Conservation (phyloP, 2,113 vertebrate species). For the Indicator maculatus region DNA sequence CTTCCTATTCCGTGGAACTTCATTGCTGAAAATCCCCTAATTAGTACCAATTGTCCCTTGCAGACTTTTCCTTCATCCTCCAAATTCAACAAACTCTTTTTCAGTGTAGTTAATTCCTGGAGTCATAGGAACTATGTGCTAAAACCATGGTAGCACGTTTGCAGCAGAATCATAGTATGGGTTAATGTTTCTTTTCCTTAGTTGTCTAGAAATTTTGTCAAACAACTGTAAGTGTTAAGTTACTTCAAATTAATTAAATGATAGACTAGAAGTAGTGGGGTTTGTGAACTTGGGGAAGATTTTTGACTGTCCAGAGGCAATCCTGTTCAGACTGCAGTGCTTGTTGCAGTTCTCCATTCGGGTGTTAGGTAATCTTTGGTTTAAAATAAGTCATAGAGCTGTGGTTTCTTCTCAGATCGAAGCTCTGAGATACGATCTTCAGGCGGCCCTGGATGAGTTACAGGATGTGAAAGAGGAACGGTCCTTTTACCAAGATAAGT, state of each 20-base stretch:
- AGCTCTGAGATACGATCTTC: conserved; percentile 86
- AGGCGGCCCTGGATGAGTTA: conserved; percentile 88
- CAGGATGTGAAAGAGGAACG: conserved; percentile 91
- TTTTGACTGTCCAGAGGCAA: neutral
- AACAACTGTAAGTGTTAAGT: neutral
- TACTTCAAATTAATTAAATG: neutral
- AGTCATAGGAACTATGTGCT: neutral
- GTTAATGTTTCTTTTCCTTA: neutral
- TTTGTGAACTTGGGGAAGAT: neutral
- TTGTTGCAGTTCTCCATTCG: neutral
- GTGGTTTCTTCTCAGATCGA: conserved; percentile 82
- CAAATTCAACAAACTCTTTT: neutral
- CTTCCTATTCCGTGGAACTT: neutral
- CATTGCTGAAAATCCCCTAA: neutral
- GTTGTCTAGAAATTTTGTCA: neutral
- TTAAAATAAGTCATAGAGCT: neutral
- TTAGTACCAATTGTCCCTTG: neutral
- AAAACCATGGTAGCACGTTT: neutral
- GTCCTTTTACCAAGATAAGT: conserved; percentile 92
- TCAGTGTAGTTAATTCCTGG: neutral
- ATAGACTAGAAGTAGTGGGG: neutral
- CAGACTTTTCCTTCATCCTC: neutral
- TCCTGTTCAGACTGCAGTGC: neutral
- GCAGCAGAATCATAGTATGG: neutral
- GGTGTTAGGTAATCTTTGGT: neutral